Conservation (phyloP, 2,113 vertebrate species). For the Gnathonemus longibarbis region DNA sequence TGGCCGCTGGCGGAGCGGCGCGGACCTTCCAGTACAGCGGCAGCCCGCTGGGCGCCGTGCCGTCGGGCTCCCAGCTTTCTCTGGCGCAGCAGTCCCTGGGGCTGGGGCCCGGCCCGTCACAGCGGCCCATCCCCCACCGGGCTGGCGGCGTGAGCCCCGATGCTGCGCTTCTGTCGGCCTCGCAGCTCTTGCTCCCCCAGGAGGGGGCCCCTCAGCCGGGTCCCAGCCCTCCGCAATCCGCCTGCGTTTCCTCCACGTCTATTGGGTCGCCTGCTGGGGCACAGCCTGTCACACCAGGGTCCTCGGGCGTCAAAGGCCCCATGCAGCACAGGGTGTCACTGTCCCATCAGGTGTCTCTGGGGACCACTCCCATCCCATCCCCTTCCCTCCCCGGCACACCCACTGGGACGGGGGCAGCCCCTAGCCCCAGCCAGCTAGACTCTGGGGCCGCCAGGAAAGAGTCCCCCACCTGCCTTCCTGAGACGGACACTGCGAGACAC, state of each 20-base stretch:
- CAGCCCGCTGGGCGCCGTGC: conserved; percentile 45
- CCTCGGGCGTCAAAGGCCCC: conserved; percentile 54
- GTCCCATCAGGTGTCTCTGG: conserved; percentile 49
- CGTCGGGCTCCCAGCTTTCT: conserved; percentile 77
- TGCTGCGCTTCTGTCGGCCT: conserved; percentile 76
- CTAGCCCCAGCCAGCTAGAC: conserved; percentile 62
- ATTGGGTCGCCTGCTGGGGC: conserved; percentile 41
- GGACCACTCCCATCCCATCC: conserved; percentile 46
- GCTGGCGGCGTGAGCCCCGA: conserved; percentile 78
- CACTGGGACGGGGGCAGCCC: conserved; percentile 43
- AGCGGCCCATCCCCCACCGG: conserved; percentile 72
- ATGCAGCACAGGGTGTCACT: conserved; percentile 55
- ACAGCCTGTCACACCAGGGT: conserved; percentile 49
- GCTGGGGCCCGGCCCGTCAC: conserved; percentile 60
- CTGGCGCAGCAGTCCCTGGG: conserved; percentile 74
- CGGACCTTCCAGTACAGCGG: conserved; percentile 79
- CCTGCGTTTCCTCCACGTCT: conserved; percentile 68
- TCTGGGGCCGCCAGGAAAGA: conserved; percentile 68
- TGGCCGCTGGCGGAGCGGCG: conserved; percentile 46
- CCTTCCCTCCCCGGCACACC: conserved; percentile 45
- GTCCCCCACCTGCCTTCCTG: conserved; percentile 73
- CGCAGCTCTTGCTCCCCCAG: conserved; percentile 85
- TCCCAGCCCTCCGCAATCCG: conserved; percentile 66
- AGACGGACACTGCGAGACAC: conserved; percentile 81
- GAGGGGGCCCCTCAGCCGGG: conserved; percentile 55